Base-by-base conservation (phyloP, 2,888 invertebrate species). In the Zootermopsis nevadensis region DNA sequence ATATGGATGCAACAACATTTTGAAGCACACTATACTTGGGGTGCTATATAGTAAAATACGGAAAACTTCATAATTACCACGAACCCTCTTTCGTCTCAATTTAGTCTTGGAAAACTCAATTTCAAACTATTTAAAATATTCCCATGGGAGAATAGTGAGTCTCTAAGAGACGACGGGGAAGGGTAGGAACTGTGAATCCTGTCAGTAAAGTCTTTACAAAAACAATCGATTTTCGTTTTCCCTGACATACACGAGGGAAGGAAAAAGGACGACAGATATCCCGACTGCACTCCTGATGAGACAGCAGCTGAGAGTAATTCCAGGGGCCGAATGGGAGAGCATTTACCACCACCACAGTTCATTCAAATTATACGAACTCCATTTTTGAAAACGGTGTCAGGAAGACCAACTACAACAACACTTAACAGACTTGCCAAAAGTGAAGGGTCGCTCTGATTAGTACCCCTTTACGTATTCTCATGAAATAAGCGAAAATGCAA, bases 121-220 rank as follows among this genome's bases (percentile, higher is more conserved):
- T 77, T 77, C 77, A 77, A 77, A 77, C 77, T 77, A 77, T 77
- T 77, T 77, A 77, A 77, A 77, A 77, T 77, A 77, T 77, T 77
- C 77, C 77, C 77, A 77, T 31, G 38, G 77, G 77, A 77, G 55
- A 77, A 69, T 31, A 69, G 69, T 69, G 69, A 69, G 69, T 69
- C 31, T 27, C 22, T 8, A 69, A 69, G 69, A 31, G 31, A 33
- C 12, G 30, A n/a, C 24, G 30, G 27, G 15, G 30, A n/a, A 69
- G 33, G 19, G 31, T 22, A 10, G 69, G 12, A 31, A 4, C 6
- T 12, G 8, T 33, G 69, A 27, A 69, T 31, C 69, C 69, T 69
- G 69, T 69, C 69, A 69, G 69, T 31, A 69, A 33, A 69, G 69
- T 69, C 69, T 69, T 69, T 69, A 69, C 69, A 69, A 69, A 66